Conservation (phyloP, 1,140 invertebrate species). For the Wiebesia pumilae region DNA sequence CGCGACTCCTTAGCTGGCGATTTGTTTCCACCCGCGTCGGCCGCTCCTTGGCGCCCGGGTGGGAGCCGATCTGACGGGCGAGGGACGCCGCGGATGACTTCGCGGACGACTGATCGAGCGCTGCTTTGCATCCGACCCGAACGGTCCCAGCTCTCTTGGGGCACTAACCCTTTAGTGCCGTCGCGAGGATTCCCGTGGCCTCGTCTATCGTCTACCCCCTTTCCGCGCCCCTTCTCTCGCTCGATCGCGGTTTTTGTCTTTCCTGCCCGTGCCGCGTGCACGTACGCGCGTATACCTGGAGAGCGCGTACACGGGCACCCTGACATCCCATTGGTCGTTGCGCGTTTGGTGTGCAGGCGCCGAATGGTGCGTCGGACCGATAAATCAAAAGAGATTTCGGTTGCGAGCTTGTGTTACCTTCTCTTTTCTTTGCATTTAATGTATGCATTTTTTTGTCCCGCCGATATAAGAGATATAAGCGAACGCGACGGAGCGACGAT, state of each 20-base stretch:
- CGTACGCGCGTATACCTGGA: background rate
- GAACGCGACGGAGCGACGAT: background rate
- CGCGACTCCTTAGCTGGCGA: background rate
- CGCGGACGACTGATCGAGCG: background rate
- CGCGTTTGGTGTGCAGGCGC: background rate
- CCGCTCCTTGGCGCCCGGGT: background rate
- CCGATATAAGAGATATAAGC: background rate
- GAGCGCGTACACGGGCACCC: background rate
- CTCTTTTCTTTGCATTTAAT: conserved; percentile 32
- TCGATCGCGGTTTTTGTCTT: conserved; percentile 2
- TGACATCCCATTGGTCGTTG: conserved; percentile 43
- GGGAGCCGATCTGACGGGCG: background rate
- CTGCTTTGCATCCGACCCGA: conserved; percentile 30
- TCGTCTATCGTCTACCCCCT: background rate
- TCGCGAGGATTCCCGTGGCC: conserved; percentile 8
- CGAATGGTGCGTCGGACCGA: conserved; percentile 28
- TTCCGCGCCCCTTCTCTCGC: conserved; percentile 2
- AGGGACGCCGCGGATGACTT: background rate
- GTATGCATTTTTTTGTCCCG: conserved; percentile 45
- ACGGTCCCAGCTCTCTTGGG: conserved; percentile 43
- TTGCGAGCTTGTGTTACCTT: conserved; percentile 40
- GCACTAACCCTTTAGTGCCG: conserved; percentile 46
- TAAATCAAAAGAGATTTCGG: conserved; percentile 54
- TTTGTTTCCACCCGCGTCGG: background rate
- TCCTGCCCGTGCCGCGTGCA: background rate